Conservation (phyloP, 2,113 vertebrate genomes). For the Mormyrus iriodes region DNA sequence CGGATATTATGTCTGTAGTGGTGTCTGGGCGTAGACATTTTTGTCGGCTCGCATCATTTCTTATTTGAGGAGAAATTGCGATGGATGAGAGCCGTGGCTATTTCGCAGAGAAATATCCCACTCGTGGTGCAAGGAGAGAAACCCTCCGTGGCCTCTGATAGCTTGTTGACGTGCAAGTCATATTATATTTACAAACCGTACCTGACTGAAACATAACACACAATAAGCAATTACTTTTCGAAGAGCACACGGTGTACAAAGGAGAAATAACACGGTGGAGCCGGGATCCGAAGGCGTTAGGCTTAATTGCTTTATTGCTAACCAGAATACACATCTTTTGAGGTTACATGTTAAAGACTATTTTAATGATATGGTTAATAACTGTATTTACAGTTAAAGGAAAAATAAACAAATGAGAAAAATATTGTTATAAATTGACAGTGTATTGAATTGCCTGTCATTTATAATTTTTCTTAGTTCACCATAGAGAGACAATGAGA, state of each 20-base stretch:
- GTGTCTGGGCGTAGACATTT: constrained; percentile 71
- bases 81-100: constrained; percentile 45
- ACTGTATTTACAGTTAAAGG: neutral
- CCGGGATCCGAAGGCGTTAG: neutral
- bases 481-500: neutral
- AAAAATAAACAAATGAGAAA: neutral
- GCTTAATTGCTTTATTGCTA: neutral
- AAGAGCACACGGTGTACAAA: constrained; percentile 1
- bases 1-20: constrained; percentile 72
- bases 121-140: neutral
- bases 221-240: constrained; percentile 7
- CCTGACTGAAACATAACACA: constrained; percentile 15
- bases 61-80: constrained; percentile 57
- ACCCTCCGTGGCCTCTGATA: neutral
- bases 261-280: constrained; percentile 9
- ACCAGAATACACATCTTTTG: constrained; percentile 10
- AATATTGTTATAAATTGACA: neutral
- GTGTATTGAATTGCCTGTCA: neutral
- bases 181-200: constrained; percentile 7
- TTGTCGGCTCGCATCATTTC: constrained; percentile 62
- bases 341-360: neutral
- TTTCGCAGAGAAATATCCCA: constrained; percentile 23
- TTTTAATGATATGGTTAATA: neutral
- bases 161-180: constrained; percentile 7
- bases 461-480: constrained; percentile 3